phyloP scores from a whole-genome alignment of 1,140 invertebrate genomes.

The Tigriopus japonicus region DNA sequence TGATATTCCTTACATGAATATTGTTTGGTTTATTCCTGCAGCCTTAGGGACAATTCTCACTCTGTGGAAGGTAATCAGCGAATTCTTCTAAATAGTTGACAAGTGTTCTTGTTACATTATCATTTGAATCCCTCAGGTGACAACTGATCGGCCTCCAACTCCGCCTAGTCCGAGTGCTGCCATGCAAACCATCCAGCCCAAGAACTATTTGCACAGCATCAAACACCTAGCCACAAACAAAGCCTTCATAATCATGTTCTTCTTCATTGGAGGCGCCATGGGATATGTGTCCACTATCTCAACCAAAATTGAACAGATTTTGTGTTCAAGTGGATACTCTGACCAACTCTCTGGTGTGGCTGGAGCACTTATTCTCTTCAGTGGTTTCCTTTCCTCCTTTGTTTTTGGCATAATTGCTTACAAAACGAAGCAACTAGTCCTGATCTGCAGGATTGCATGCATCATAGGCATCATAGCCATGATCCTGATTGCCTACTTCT shows the following conservation, averaged over 20 bases:
- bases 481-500: not conserved
- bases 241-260: slow-evolving; percentile 7
- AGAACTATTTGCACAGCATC: not conserved
- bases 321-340: slow-evolving; percentile 2
- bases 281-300: not conserved
- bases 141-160: not conserved
- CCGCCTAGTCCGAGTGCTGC: not conserved
- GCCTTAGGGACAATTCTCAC: not conserved
- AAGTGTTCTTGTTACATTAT: not conserved
- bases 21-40: slow-evolving; percentile 7
- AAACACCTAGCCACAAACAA: slow-evolving; percentile 2
- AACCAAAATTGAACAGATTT: slow-evolving; percentile 10
- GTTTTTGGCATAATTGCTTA: not conserved
- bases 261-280: slow-evolving; percentile 10
- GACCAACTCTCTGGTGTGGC: slow-evolving; percentile 3
- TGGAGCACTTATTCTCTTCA: slow-evolving; percentile 1
- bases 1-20: slow-evolving; percentile 5
- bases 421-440: slow-evolving; percentile 3
- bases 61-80: not conserved
- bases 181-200: not conserved
- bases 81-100: not conserved
- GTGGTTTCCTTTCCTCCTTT: not conserved
- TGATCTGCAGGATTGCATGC: not conserved
- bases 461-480: not conserved
- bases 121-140: not conserved